phyloP scores from a whole-genome alignment of 1,140 invertebrate species.

The Drosophila subpulchrella region DNA sequence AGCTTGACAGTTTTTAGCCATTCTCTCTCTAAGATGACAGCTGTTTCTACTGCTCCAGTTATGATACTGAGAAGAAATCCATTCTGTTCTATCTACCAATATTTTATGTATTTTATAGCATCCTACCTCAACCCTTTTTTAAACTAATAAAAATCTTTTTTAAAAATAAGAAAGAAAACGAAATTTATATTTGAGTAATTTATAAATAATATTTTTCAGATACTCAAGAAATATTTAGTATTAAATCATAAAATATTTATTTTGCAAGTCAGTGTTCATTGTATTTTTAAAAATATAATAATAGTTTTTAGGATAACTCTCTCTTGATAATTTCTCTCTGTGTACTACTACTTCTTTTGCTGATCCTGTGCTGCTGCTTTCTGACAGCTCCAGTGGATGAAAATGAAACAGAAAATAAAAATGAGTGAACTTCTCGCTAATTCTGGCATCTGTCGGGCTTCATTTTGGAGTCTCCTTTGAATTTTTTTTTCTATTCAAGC shows the following conservation, averaged over 20 bases:
- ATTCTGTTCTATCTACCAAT: too few relatives aligned
- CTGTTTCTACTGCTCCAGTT: constrained; percentile 35
- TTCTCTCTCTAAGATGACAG: constrained; percentile 67
- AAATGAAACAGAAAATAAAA: constrained; percentile 51
- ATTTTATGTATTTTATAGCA: too few relatives aligned
- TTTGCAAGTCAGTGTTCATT: too few relatives aligned
- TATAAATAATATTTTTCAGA: too few relatives aligned
- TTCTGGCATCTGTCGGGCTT: constrained; percentile 69
- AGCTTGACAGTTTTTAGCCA: constrained; percentile 74
- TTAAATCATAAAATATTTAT: too few relatives aligned
- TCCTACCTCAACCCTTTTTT: too few relatives aligned
- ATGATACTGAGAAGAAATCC: background rate
- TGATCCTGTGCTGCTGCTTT: constrained; percentile 31
- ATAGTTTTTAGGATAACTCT: background rate
- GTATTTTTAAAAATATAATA: too few relatives aligned
- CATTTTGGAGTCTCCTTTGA: constrained; percentile 38
- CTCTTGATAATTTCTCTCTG: background rate
- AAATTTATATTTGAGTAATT: too few relatives aligned
- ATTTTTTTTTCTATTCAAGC: constrained; percentile 29
- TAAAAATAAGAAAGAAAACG: too few relatives aligned
- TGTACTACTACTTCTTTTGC: constrained; percentile 2
- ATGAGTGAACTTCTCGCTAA: constrained; percentile 64
- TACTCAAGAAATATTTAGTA: too few relatives aligned
- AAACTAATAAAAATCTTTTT: background rate
- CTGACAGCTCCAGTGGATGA: constrained; percentile 33